Base-by-base conservation (phyloP, 1,140 invertebrate species). In the Cydia strobilella region DNA sequence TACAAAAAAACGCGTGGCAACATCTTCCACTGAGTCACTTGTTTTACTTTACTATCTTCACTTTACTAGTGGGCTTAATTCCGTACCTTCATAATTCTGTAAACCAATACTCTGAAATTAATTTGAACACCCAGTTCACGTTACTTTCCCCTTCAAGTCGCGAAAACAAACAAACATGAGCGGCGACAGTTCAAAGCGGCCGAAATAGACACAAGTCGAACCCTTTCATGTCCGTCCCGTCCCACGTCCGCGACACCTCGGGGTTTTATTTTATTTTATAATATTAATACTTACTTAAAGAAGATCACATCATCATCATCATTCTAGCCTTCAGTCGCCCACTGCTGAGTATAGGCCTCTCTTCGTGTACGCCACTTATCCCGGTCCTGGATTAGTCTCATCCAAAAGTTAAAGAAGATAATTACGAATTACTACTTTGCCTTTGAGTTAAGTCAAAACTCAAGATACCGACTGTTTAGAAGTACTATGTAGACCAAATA, bases 181-280 rank as follows among this genome's bases (percentile, higher is more conserved):
- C 75, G 80, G 75, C 83, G 80, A 82, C 80, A 79, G 80, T 84
- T 88, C 84, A 88, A 89, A 89, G 87, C 81, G 86, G 72, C 80
- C 83, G 83, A 84, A 90, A 90, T 90, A 90, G 89, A 90, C 79
- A 80, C 86, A 82, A 86, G 81, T 84, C 83, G 84, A 86, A 84
- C 81, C 87, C 89, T 90, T 89, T 90, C 86, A 89, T 87, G 89
- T 89, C 84, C 63, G 82, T 75, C 78, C 84, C 66, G 77, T 76
- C 80, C 79, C 79, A 79, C 80, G 83, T 83, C 82, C 82, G 77
- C 80, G 83, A 84, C 82, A 83, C 82, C 59, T 59, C 75, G 76
- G 23, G 10, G 63, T 51, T 51, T 51, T 59, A 23, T 59, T n/a
- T n/a, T n/a, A n/a, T n/a, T n/a, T n/a, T n/a, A n/a, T n/a, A n/a